Evolutionary conservation across 2,888 invertebrate species (phyloP), one percentile per base, ranked within the genome.

Genomic region (Amitus sp.): DNA sequence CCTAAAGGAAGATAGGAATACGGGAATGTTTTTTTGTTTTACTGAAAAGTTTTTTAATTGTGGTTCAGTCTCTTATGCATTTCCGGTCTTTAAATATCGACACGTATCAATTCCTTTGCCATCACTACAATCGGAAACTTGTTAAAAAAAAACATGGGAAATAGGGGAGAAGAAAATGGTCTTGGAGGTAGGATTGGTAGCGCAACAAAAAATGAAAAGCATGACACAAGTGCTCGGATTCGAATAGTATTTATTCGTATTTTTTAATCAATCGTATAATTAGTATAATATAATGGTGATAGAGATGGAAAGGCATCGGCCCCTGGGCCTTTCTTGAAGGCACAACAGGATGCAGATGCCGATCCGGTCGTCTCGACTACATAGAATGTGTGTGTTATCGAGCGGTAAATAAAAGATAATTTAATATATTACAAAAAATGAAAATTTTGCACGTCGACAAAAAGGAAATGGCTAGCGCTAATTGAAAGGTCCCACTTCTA

Each of bases 231-330:
- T 68, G 60, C 70, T 72, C 71, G 73, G 74, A 76, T 77, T 80
- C 75, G 80, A 78, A 77, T 80, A 75, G 76, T 73, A 77, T 81
- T 82, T 82, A 76, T 77, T 76, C 66, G 61, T 69, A 67, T 69
- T 73, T 76, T 73, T 71, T 75, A 78, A 81, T 77, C 78, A 80
- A 78, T 82, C 74, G 77, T 80, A 80, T 82, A 82, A 81, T 82
- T 78, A 76, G 76, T 78, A 76, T 81, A 79, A 79, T 78, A 76
- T 77, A 80, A 82, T 77, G 80, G 76, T 80, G 65, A 76, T 78
- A 76, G 73, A n/a, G n/a, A 76, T 76, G 75, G 77, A 78, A 76
- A 78, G 72, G 73, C 76, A 79, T 73, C 77, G 77, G 73, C 73
- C 72, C 73, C 75, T 70, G 62, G 62, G 63, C 52, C 56, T 66